A percentile compares a stretch with the other conserved stretches of the same genome.
Conservation (phyloP, 2,888 invertebrate genomes). For the Tuberolachnus salignus region DNA sequence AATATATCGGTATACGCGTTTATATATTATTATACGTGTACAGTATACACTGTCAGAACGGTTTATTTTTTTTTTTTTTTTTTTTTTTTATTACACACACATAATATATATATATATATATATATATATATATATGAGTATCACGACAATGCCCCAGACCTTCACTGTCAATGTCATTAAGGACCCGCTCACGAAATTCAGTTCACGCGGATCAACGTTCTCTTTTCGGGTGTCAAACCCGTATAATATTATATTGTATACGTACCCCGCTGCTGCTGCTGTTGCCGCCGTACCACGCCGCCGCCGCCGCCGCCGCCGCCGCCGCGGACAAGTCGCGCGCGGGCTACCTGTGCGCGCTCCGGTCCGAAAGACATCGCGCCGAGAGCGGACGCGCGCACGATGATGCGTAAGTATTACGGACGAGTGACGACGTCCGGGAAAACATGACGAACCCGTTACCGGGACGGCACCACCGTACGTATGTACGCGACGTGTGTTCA, state of each 20-base stretch:
- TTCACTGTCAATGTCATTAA: conserved; percentile 42
- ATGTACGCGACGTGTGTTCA: no score
- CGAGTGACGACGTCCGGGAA: no score
- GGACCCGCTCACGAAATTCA: conserved; percentile 37
- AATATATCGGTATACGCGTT: no score
- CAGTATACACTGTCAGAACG: no score
- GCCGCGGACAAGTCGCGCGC: no score
- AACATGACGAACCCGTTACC: no score
- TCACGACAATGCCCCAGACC: conserved; percentile 34
- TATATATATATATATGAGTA: not conserved
- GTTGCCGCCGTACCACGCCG: not conserved
- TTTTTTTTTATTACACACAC: not conserved
- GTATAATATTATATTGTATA: not conserved
- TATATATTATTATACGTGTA: no score
- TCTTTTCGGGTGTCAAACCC: conserved; percentile 31
- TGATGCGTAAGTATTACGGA: not conserved
- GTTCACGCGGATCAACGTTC: conserved; percentile 24
- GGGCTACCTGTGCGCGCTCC: no score
- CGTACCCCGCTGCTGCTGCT: no score
- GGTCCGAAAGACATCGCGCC: no score
- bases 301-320: no score
- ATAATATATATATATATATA: not conserved
- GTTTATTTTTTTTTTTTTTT: not conserved
- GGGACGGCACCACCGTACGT: no score
- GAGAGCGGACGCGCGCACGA: not conserved